These are phyloP conservation scores for Drosophila kohkoa DNA, from an alignment of 1,140 invertebrate genomes.

Conservation along the genomic window DNA sequence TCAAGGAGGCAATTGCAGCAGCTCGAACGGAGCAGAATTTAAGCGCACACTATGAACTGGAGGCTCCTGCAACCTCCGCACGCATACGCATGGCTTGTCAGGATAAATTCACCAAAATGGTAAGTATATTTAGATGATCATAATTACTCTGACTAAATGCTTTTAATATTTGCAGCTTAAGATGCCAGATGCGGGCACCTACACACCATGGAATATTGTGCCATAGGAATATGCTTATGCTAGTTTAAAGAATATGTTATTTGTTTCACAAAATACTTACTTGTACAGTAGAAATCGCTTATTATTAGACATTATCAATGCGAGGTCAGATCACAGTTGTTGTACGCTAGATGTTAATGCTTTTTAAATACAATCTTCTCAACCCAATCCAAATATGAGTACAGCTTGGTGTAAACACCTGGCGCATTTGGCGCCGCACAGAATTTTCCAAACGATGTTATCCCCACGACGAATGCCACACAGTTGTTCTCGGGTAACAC, in stretches of 20 bases:
- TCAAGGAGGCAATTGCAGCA: constrained; percentile 94
- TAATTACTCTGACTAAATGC: background rate
- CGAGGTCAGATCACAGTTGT: constrained; percentile 5
- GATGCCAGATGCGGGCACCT: constrained; percentile 85
- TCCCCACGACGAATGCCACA: constrained; percentile 84
- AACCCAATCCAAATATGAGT: constrained; percentile 88
- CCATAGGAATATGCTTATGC: constrained; percentile 65
- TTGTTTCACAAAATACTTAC: constrained; percentile 12
- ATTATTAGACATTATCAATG: background rate
- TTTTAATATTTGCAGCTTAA: constrained; percentile 85
- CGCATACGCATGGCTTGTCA: constrained; percentile 95
- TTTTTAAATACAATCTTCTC: constrained; percentile 84
- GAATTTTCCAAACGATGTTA: constrained; percentile 85
- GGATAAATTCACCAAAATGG: constrained; percentile 93
- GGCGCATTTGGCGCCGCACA: constrained; percentile 84
- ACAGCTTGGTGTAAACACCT: constrained; percentile 87
- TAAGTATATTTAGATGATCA: constrained; percentile 77
- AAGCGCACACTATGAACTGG: constrained; percentile 88
- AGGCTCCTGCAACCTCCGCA: constrained; percentile 95
- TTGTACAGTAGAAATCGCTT: constrained; percentile 13
- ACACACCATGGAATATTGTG: constrained; percentile 88
- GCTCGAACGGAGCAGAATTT: constrained; percentile 90
- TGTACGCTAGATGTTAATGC: constrained; percentile 20
- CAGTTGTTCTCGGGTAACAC: constrained; percentile 77
- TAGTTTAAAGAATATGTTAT: background rate